Evolutionary conservation across 2,888 invertebrate species (phyloP).

Genomic region (Drosophila anomalata): DNA sequence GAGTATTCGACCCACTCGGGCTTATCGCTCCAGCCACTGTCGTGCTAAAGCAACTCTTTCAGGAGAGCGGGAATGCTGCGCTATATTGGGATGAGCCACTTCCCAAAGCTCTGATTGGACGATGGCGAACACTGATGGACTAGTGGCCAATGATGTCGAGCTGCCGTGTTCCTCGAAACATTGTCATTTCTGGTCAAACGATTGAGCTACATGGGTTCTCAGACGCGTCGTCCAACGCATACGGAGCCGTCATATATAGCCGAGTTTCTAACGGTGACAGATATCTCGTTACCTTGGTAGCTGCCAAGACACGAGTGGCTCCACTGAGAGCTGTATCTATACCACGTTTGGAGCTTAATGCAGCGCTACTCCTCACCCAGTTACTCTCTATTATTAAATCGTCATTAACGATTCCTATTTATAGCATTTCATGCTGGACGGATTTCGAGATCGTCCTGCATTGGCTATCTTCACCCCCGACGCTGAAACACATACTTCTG

Average conservation of each 20-base stretch:
- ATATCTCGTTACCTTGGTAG: not conserved
- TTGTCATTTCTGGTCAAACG: not conserved
- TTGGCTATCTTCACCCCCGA: slow-evolving; percentile 8
- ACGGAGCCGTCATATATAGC: slow-evolving; percentile 5
- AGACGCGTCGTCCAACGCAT: not conserved
- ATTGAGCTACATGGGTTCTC: not conserved
- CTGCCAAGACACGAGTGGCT: not conserved
- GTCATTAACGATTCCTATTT: slow-evolving; percentile 9
- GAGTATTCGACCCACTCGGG: too few relatives aligned
- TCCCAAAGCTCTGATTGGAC: too few relatives aligned
- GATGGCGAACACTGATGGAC: too few relatives aligned
- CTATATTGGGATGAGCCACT: too few relatives aligned
- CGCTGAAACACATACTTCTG: slow-evolving; percentile 2
- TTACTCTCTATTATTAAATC: not conserved
- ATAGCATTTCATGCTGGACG: slow-evolving; percentile 1
- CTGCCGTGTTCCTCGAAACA: too few relatives aligned
- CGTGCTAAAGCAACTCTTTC: too few relatives aligned
- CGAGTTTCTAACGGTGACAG: not conserved
- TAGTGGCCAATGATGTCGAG: too few relatives aligned
- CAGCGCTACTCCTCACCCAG: not conserved
- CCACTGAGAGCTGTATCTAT: not conserved
- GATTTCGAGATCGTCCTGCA: slow-evolving; percentile 6
- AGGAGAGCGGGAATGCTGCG: too few relatives aligned
- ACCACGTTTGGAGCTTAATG: slow-evolving; percentile 3
- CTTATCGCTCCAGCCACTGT: too few relatives aligned